A percentile compares a stretch with the other conserved stretches of the same genome.
Conservation (phyloP, 2,113 vertebrate genomes). For the Macrotus californicus region DNA sequence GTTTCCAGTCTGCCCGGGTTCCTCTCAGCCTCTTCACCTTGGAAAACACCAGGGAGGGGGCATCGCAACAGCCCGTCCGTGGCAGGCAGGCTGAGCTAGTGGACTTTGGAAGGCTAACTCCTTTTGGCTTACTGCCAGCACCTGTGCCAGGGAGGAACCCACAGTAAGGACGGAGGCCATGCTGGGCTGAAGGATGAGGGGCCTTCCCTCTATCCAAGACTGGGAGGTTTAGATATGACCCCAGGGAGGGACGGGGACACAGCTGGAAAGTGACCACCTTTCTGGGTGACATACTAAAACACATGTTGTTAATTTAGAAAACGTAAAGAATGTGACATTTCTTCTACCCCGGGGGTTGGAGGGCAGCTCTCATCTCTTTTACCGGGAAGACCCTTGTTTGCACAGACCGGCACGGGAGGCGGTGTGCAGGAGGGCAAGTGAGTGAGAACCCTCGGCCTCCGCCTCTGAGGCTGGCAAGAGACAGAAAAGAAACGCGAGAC, state of each 20-base stretch:
- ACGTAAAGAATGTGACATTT: neutral
- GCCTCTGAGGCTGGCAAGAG: neutral
- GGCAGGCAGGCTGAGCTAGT: neutral
- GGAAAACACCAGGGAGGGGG: neutral
- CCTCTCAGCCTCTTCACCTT: neutral
- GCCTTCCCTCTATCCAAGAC: neutral
- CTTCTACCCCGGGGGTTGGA: neutral
- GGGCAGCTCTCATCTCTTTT: neutral
- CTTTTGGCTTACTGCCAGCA: neutral
- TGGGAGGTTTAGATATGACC: neutral
- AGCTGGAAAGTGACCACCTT: neutral
- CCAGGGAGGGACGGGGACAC: neutral
- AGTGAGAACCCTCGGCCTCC: neutral
- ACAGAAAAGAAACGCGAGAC: neutral
- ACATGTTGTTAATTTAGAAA: neutral
- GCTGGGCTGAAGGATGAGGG: neutral
- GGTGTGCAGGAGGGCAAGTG: neutral
- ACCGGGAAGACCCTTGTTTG: neutral
- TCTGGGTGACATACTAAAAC: neutral
- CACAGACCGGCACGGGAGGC: neutral
- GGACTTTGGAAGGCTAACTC: neutral
- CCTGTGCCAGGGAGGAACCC: no score
- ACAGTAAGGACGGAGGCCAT: fast-evolving
- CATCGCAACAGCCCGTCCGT: neutral
- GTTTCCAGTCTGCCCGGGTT: neutral